Percentiles rank a stretch among this genome's conserved stretches.
Evolutionary conservation across 2,113 vertebrate genomes (phyloP).

Genomic region (Dromaius novaehollandiae): DNA sequence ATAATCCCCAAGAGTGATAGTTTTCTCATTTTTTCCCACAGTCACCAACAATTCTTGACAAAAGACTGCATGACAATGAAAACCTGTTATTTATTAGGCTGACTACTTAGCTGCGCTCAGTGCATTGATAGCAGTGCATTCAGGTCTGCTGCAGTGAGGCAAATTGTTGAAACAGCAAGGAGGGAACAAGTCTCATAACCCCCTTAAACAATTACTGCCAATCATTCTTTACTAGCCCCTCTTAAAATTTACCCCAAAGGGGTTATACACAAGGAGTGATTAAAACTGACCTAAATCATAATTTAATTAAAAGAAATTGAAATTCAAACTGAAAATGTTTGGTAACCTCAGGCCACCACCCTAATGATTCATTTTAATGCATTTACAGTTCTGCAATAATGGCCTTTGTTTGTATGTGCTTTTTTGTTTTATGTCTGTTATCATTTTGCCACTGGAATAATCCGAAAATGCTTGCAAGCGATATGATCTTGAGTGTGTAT

Average conservation of each 20-base stretch:
- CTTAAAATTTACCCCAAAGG: conserved; percentile 46
- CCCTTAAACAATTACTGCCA: conserved; percentile 22
- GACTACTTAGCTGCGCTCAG: not conserved
- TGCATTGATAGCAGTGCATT: not conserved
- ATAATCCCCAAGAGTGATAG: not conserved
- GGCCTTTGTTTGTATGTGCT: not conserved
- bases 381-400: conserved; percentile 22
- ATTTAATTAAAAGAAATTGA: conserved; percentile 72
- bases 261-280: conserved; percentile 52
- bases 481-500: not conserved
- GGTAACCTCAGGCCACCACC: conserved; percentile 40
- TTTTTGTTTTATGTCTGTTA: conserved; percentile 32
- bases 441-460: not conserved
- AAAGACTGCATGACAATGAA: conserved; percentile 14
- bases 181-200: not conserved
- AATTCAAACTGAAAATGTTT: conserved; percentile 39
- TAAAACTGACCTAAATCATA: conserved; percentile 70
- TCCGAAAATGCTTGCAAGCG: not conserved
- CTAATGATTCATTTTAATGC: conserved; percentile 57
- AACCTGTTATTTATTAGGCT: not conserved
- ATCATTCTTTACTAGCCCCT: conserved; percentile 39
- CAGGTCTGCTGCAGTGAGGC: not conserved
- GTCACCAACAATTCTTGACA: not conserved
- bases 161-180: conserved; percentile 4
- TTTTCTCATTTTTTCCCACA: conserved; percentile 24